phyloP scores from a whole-genome alignment of 2,113 vertebrate species.

The Cathartes aura region DNA sequence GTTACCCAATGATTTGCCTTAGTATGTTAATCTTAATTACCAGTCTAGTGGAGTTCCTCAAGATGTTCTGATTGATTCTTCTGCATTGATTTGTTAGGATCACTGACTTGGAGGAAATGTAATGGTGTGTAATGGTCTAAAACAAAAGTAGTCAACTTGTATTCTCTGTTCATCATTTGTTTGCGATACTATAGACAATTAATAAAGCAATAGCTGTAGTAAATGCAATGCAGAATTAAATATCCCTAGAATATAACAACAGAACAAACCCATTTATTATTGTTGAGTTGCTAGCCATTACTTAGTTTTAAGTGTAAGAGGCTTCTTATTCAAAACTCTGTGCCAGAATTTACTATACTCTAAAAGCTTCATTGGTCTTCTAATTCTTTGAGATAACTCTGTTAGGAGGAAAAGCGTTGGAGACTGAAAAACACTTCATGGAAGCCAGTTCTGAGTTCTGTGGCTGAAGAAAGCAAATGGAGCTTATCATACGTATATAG shows the following conservation, averaged over 20 bases:
- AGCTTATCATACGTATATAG: not conserved
- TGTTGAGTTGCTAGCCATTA: not conserved
- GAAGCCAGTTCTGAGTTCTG: not conserved
- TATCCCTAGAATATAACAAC: not conserved
- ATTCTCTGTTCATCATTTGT: not conserved
- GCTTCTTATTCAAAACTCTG: not conserved
- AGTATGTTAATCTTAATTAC: not conserved
- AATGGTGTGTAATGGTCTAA: not conserved
- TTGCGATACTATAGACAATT: not conserved
- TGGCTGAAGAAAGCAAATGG: not conserved
- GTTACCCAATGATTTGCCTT: not conserved
- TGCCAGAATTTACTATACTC: not conserved
- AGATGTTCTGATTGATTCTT: not conserved
- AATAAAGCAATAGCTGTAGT: not conserved
- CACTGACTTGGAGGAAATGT: not conserved
- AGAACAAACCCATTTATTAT: not conserved
- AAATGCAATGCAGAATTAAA: slow-evolving; percentile 2
- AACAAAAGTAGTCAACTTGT: not conserved
- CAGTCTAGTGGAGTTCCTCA: not conserved
- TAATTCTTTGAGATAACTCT: not conserved
- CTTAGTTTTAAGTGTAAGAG: not conserved
- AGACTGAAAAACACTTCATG: not conserved
- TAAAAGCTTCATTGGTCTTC: not conserved
- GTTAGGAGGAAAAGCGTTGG: not conserved
- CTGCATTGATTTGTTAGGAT: not conserved